Evolutionary conservation across 1,140 invertebrate species (phyloP).

Genomic region (Bombyx mori): ASM3026992v2 NC_085127.1:5866001-5866500

Average conservation of each 20-base stretch:
- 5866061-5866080: slow-evolving; percentile 40
- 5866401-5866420: slow-evolving; percentile 26
- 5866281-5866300: slow-evolving; percentile 28
- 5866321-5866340: slow-evolving; percentile 62
- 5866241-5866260: slow-evolving; percentile 20
- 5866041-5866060: slow-evolving; percentile 43
- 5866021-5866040: slow-evolving; percentile 50
- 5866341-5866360: slow-evolving; percentile 72
- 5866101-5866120: slow-evolving; percentile 51
- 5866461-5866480: not conserved
- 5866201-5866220: slow-evolving; percentile 1
- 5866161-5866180: slow-evolving; percentile 24
- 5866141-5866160: slow-evolving; percentile 45
- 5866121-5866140: slow-evolving; percentile 51
- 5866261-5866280: slow-evolving; percentile 14
- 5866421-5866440: slow-evolving; percentile 31
- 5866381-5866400: slow-evolving; percentile 47
- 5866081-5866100: slow-evolving; percentile 31
- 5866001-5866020: slow-evolving; percentile 43
- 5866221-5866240: slow-evolving; percentile 11
- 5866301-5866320: slow-evolving; percentile 52
- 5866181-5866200: slow-evolving; percentile 13
- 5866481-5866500: slow-evolving; percentile 1
- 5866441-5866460: slow-evolving; percentile 16
- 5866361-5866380: slow-evolving; percentile 54